Evolutionary conservation across 2,888 invertebrate species (phyloP).

Genomic region (Omphaloscelis lunosa): DNA sequence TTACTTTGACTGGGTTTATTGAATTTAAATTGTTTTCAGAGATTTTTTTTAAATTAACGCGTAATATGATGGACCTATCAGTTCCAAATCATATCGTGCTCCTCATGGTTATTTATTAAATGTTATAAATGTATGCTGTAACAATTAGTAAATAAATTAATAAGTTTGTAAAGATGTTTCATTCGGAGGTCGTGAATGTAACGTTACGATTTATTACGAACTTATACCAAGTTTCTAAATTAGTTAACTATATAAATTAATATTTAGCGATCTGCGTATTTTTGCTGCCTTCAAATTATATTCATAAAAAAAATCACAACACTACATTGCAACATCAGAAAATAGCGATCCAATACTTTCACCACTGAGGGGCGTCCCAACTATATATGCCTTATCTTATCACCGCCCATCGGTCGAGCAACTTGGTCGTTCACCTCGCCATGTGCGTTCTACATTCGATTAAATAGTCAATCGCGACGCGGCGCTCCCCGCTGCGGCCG

Average conservation of each 20-base stretch:
- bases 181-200: not conserved
- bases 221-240: too few species aligned
- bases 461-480: slow-evolving; percentile 84
- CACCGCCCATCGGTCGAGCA: slow-evolving; percentile 65
- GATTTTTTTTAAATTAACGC: too few species aligned
- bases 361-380: not conserved
- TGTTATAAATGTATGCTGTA: not conserved
- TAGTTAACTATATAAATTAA: too few species aligned
- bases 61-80: not conserved
- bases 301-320: too few species aligned
- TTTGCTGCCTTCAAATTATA: too few species aligned
- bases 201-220: too few species aligned
- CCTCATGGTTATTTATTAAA: too few species aligned
- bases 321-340: not conserved
- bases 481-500: slow-evolving; percentile 72
- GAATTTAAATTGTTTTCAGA: slow-evolving; percentile 3
- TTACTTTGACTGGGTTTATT: slow-evolving; percentile 11
- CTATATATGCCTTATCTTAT: slow-evolving; percentile 64
- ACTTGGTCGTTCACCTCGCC: slow-evolving; percentile 73
- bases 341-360: not conserved
- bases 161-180: not conserved
- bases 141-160: not conserved
- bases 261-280: too few species aligned
- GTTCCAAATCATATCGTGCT: too few species aligned
- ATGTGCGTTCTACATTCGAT: slow-evolving; percentile 83